Percentiles rank a stretch among this genome's conserved stretches.
phyloP scores from a whole-genome alignment of 2,113 vertebrate species.

The Corapipo altera region DNA sequence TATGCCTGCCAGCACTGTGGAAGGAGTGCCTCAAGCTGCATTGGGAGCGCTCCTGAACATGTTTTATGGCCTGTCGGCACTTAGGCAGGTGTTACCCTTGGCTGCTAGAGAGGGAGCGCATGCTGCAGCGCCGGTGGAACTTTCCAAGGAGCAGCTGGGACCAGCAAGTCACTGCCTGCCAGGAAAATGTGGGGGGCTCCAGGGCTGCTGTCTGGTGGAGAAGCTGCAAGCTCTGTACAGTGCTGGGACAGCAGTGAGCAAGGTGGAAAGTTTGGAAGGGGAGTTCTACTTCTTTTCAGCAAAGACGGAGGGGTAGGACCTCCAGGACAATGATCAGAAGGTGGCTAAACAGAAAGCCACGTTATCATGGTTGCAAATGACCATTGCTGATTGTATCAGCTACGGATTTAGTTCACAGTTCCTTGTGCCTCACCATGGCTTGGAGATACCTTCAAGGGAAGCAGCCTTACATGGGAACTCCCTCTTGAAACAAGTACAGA shows the following conservation, averaged over 20 bases:
- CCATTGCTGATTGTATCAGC: not conserved
- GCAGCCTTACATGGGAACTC: not conserved
- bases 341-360: not conserved
- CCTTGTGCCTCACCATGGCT: not conserved
- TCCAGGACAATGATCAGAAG: not conserved
- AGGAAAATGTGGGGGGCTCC: not conserved
- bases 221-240: not conserved
- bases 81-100: not conserved
- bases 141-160: not conserved
- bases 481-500: not conserved
- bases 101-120: fast-evolving
- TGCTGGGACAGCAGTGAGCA: not conserved
- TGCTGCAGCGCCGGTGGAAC: not conserved
- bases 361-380: not conserved
- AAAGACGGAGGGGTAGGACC: not conserved
- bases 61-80: not conserved
- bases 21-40: not conserved
- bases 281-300: not conserved
- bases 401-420: not conserved
- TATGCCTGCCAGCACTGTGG: not conserved
- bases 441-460: not conserved
- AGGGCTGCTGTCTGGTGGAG: not conserved
- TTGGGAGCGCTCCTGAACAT: not conserved
- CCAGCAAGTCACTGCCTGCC: fast-evolving
- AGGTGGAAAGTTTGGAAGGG: not conserved